Evolutionary conservation across 2,113 vertebrate species (phyloP), one percentile per base, ranked within the genome.

Genomic region (Phoenicopterus ruber): DNA sequence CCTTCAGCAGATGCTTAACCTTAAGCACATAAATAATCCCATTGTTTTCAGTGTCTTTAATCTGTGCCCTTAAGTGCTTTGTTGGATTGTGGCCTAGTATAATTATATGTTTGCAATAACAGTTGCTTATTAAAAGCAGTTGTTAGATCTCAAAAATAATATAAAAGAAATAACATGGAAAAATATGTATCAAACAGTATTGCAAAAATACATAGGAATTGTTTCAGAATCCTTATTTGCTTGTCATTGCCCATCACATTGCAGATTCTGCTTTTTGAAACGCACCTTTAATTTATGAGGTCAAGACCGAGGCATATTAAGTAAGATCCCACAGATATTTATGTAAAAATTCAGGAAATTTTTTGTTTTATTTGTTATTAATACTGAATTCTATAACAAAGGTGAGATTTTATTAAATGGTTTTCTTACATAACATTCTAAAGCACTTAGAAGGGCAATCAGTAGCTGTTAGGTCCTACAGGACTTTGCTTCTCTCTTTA

Each of bases 1-100:
- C 86, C 92, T 97, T 97, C 95, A 96, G 88, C 96, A 97, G 95
- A 97, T 96, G 96, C 96, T 97, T 97, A 96, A 96, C 96, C 96
- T 96, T 95, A 97, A 96, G 57, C 73, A 96, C 80, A 92, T 92
- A 92, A 96, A 95, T 96, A 96, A 96, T 97, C 83, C 95, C 96
- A 95, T 97, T 97, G 96, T 97, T 96, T 96, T 97, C 96, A 93
- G 63, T 90, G 96, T 96, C 96, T 97, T 96, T 96, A 96, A 96
- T 97, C 86, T 92, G 86, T 96, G 92, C 91, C 92, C 94, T 93
- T 95, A 97, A 97, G 96, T 96, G 96, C 95, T 96, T 96, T 96
- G 94, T 88, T 97, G 96, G 96, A 97, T 94, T 96, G 95, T 88
- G 91, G 96, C 96, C 96, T 97, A 88, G 95, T 93, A 94, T 97